These are phyloP conservation scores for Philhelius pedissequus DNA, from an alignment of 2,888 invertebrate species.

Conservation along the genomic window DNA sequence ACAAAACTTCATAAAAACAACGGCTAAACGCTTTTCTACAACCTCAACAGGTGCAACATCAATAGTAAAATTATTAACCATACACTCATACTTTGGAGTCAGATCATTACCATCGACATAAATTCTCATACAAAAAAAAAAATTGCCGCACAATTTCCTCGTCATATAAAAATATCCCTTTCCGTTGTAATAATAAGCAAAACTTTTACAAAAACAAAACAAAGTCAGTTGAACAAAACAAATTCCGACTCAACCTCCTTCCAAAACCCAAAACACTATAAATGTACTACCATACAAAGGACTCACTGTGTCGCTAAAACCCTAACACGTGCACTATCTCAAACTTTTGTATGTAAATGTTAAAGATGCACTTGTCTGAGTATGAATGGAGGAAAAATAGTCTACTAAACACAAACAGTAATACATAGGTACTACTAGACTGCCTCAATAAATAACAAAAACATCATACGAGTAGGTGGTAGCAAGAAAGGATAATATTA, in stretches of 20 bases:
- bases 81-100: not conserved
- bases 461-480: not conserved
- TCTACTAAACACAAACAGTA: not conserved
- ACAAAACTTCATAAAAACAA: not conserved
- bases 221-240: constrained; percentile 33
- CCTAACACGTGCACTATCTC: constrained; percentile 11
- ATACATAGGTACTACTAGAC: constrained; percentile 16
- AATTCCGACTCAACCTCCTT: not conserved
- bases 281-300: too few relatives aligned
- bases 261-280: not conserved
- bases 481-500: constrained; percentile 1
- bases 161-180: constrained; percentile 7
- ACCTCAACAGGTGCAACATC: constrained; percentile 1
- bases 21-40: not conserved
- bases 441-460: constrained; percentile 15
- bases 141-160: constrained; percentile 40
- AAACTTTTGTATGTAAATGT: not conserved
- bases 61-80: not conserved
- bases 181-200: constrained; percentile 16
- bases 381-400: not conserved
- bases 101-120: not conserved
- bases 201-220: constrained; percentile 17
- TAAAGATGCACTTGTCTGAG: not conserved
- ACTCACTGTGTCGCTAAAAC: not conserved
- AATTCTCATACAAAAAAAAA: constrained; percentile 1